Evolutionary conservation across 1,140 invertebrate species (phyloP).

Genomic region (Pogonus chalceus): DNA sequence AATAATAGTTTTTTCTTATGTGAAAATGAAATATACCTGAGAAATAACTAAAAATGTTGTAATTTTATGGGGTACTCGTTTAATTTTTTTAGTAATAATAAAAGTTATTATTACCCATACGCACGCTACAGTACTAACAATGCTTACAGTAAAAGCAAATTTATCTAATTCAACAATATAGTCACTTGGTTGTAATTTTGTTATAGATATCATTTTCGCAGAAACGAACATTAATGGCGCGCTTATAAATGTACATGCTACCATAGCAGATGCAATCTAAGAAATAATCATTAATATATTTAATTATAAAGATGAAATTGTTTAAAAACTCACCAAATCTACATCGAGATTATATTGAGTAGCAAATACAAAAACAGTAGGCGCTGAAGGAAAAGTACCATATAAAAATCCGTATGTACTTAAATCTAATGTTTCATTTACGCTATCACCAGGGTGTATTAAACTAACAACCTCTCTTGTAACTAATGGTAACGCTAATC

Average conservation of each 20-base stretch:
- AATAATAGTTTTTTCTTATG: slow-evolving; percentile 5
- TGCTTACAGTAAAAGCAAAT: slow-evolving; percentile 75
- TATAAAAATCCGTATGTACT: slow-evolving; percentile 93
- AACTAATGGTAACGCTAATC: slow-evolving; percentile 75
- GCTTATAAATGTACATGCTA: slow-evolving; percentile 85
- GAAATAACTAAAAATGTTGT: slow-evolving; percentile 68
- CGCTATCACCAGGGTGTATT: slow-evolving; percentile 54
- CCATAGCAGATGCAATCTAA: slow-evolving; percentile 83
- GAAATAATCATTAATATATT: slow-evolving; percentile 19
- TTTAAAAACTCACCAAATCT: slow-evolving; percentile 59
- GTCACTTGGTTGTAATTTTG: slow-evolving; percentile 52
- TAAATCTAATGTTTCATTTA: slow-evolving; percentile 64
- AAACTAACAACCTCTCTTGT: slow-evolving; percentile 76
- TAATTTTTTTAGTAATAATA: slow-evolving; percentile 62
- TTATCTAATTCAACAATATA: slow-evolving; percentile 64
- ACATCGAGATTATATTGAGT: slow-evolving; percentile 76
- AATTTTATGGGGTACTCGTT: slow-evolving; percentile 70
- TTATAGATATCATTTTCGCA: slow-evolving; percentile 80
- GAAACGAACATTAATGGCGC: slow-evolving; percentile 92
- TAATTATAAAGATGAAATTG: neutral
- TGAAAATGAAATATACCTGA: slow-evolving; percentile 49
- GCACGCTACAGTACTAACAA: slow-evolving; percentile 61
- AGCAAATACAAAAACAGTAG: slow-evolving; percentile 90
- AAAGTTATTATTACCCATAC: slow-evolving; percentile 73
- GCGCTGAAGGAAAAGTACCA: slow-evolving; percentile 90